These are phyloP conservation scores for Lasioglossum baleicum DNA, from an alignment of 1,140 invertebrate genomes.

Conservation along the genomic window DNA sequence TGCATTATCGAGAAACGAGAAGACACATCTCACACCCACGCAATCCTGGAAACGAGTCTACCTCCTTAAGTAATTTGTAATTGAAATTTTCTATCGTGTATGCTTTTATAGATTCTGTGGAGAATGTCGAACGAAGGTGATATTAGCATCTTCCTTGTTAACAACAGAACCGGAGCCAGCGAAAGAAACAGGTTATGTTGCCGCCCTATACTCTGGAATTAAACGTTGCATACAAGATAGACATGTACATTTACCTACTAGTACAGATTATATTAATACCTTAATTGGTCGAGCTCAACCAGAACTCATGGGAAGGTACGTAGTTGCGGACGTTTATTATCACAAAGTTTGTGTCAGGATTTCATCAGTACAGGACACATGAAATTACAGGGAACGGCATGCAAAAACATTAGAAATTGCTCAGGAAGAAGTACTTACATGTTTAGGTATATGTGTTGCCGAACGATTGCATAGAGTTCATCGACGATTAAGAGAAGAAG, in stretches of 20 bases:
- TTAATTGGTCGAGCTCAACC: constrained; percentile 94
- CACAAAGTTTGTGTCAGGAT: neutral
- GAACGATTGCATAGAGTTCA: constrained; percentile 92
- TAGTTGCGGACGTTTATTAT: constrained; percentile 8
- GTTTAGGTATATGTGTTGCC: constrained; percentile 94
- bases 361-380: constrained; percentile 31
- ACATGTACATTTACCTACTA: constrained; percentile 92
- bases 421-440: constrained; percentile 96
- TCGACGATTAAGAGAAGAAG: constrained; percentile 91
- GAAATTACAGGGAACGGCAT: constrained; percentile 88
- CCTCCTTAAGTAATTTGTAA: neutral
- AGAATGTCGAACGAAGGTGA: constrained; percentile 94
- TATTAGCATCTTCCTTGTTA: constrained; percentile 91
- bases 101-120: constrained; percentile 88
- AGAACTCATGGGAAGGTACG: constrained; percentile 89
- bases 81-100: constrained; percentile 18
- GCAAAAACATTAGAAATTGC: constrained; percentile 97
- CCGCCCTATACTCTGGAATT: constrained; percentile 91
- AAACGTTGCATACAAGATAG: constrained; percentile 91
- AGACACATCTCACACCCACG: too few species aligned
- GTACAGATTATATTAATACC: constrained; percentile 92
- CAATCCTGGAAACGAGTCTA: too few species aligned
- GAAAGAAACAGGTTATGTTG: constrained; percentile 93
- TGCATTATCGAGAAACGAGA: too few species aligned
- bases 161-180: constrained; percentile 90